Base-by-base conservation (phyloP, 2,113 vertebrate species). In the Apodemus speciosus region DNA sequence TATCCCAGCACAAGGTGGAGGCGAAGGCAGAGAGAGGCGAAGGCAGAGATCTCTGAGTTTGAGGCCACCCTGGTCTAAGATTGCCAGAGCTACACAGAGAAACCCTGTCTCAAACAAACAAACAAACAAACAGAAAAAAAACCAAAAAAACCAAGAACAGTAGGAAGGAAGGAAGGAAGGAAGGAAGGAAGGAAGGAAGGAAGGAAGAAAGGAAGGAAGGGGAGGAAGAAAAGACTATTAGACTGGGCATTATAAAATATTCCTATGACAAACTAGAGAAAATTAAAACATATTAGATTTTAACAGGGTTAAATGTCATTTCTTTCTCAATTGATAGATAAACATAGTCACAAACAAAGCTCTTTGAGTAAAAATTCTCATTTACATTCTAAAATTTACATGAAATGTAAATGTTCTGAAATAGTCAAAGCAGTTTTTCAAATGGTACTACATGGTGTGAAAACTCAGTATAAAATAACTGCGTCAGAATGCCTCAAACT, bases 361-460 rank as follows among this genome's bases (percentile, higher is more conserved):
- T 32, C 20, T 8, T 72, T 72, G 38, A 60, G 76, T 25, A 84
- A 40, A 94, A 68, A 91, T 85, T 91, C 72, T 79, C n/a, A 94
- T 90, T 32, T 90, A 88, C 60, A 84, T 87, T 91, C 43, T 91
- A 58, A 90, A 90, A 88, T 84, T 76, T 77, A 84, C 40, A 88
- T 80, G 16, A 90, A 93, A 88, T 60, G 11, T 11, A 93, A 79
- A 85, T 83, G 9, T 85, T 46, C 27, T 95, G 68, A 60, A 88
- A 60, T n/a, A 94, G 75, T 64, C 46, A 85, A 60, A 73, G 56
- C 62, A 71, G 51, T 88, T 88, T 90, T 93, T 72, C 6, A 93
- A 69, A 88, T 43, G 49, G 46, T 32, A 71, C 18, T 58, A 27
- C 64, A 25, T 27, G 23, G 38, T 49, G 60, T 56, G 51, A 83